phyloP scores from a whole-genome alignment of 37 sponge, comb jelly and placozoan genomes.

The Beroe ovata region DNA sequence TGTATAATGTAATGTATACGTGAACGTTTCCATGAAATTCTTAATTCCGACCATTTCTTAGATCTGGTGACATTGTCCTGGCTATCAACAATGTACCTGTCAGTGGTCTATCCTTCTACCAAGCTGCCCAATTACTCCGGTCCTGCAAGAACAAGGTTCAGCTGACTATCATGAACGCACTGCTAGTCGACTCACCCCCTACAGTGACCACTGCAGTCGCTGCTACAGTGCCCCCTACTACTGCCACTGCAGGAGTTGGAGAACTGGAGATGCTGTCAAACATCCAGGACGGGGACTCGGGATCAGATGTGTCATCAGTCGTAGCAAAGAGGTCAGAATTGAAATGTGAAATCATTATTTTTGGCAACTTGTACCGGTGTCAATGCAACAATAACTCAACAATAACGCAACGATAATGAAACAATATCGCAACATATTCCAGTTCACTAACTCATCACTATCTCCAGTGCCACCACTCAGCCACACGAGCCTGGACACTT shows the following conservation, averaged over 20 bases:
- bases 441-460: too few species aligned
- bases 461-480: too few species aligned
- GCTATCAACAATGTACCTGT: constrained; percentile 61
- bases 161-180: constrained; percentile 35
- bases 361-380: too few species aligned
- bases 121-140: constrained; percentile 49
- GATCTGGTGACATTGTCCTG: constrained; percentile 47
- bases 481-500: too few species aligned
- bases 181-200: background rate
- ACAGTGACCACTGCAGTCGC: background rate
- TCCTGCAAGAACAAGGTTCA: constrained; percentile 54
- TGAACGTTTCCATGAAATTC: too few species aligned
- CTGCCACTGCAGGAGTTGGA: background rate
- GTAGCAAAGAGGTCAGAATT: too few species aligned
- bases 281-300: constrained; percentile 11
- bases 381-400: too few species aligned
- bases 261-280: constrained; percentile 33
- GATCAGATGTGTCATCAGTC: background rate
- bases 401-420: too few species aligned
- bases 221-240: background rate
- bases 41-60: too few species aligned
- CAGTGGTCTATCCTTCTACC: constrained; percentile 64
- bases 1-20: too few species aligned
- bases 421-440: too few species aligned
- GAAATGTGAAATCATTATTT: too few species aligned